Conservation (phyloP, 2,888 invertebrate species). For the Dioctria linearis region DNA sequence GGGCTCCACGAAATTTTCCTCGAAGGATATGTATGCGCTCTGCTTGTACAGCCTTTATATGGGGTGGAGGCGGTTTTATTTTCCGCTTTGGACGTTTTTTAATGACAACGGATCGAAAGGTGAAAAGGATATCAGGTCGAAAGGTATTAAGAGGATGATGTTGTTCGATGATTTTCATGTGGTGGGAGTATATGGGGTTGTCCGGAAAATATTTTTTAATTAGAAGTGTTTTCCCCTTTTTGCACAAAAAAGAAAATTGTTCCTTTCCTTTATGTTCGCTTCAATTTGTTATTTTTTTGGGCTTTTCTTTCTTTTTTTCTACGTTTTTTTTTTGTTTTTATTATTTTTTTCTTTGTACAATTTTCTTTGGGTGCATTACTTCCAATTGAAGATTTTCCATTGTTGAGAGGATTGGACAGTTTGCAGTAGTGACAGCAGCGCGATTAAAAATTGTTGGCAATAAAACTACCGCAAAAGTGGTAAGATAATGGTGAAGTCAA, state of each 20-base stretch:
- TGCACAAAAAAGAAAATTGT: slow-evolving; percentile 14
- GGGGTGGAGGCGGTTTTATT: slow-evolving; percentile 45
- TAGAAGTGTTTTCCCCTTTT: slow-evolving; percentile 29
- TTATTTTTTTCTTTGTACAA: not conserved
- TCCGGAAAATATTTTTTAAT: slow-evolving; percentile 33
- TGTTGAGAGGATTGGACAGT: slow-evolving; percentile 7
- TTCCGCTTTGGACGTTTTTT: slow-evolving; percentile 50
- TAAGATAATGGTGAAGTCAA: too few relatives aligned
- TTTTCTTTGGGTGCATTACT: slow-evolving; percentile 20
- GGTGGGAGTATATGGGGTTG: not conserved
- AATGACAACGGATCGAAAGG: slow-evolving; percentile 55
- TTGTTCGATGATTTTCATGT: slow-evolving; percentile 5
- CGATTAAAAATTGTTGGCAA: slow-evolving; percentile 8
- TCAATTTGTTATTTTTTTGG: not conserved
- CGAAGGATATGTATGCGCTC: slow-evolving; percentile 47
- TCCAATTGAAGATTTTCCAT: slow-evolving; percentile 36
- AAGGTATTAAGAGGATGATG: slow-evolving; percentile 48
- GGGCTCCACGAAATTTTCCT: slow-evolving; percentile 37
- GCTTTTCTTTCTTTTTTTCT: not conserved
- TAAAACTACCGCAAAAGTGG: too few relatives aligned
- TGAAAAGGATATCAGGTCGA: slow-evolving; percentile 54
- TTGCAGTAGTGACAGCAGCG: slow-evolving; percentile 19
- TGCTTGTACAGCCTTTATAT: slow-evolving; percentile 25
- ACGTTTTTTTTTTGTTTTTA: not conserved
- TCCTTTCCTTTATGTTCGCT: slow-evolving; percentile 4